phyloP scores from a whole-genome alignment of 1,140 invertebrate species.

The Cephus cinctus region DNA sequence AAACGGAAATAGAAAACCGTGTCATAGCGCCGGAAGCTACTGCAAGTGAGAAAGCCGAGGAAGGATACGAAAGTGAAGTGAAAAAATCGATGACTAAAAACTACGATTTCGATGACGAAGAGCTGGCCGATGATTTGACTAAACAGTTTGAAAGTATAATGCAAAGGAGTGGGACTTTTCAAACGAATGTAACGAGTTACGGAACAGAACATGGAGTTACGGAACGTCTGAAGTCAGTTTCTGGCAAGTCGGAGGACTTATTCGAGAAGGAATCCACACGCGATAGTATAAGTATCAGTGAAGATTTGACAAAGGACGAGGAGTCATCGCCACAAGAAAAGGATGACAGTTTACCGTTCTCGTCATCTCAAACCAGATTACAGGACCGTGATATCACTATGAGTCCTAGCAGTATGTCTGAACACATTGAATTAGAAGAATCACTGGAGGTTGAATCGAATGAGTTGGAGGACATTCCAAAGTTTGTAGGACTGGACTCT shows the following conservation, averaged over 20 bases:
- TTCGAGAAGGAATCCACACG: constrained; percentile 30
- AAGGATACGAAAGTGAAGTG: constrained; percentile 22
- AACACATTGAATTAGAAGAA: constrained; percentile 41
- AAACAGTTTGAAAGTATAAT: constrained; percentile 44
- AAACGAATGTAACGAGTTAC: not conserved
- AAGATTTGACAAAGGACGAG: constrained; percentile 47
- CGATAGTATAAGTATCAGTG: constrained; percentile 40
- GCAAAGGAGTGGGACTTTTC: too few relatives aligned
- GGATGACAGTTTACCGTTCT: constrained; percentile 35
- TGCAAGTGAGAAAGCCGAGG: constrained; percentile 25
- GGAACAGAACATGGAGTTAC: not conserved
- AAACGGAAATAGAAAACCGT: constrained; percentile 41
- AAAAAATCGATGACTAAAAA: too few relatives aligned
- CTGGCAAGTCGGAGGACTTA: constrained; percentile 21
- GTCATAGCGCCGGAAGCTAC: too few relatives aligned
- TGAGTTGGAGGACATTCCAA: constrained; percentile 25
- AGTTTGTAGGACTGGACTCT: too few relatives aligned
- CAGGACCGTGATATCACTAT: constrained; percentile 43
- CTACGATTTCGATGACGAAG: constrained; percentile 37
- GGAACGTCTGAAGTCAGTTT: constrained; percentile 2
- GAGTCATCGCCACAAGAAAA: constrained; percentile 35
- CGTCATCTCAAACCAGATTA: constrained; percentile 31
- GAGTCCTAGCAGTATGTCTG: constrained; percentile 48
- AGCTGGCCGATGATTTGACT: constrained; percentile 45
- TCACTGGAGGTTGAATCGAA: constrained; percentile 27